Evolutionary conservation across 2,797 vertebrate species (phyloP).

Genomic region (Sphenodon punctatus): DNA sequence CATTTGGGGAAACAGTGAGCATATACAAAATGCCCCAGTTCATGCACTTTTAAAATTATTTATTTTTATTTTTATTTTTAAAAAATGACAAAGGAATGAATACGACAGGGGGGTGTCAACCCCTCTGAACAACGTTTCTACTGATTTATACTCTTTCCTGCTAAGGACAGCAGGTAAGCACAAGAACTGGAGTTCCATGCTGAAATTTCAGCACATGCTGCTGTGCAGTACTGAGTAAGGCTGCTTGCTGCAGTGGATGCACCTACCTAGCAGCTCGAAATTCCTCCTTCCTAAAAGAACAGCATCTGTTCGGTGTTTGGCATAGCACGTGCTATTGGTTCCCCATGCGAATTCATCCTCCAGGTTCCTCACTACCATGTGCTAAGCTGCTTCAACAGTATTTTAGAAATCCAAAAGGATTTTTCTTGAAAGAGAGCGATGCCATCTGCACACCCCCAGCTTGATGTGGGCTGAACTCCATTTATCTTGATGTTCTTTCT

Average conservation of each 20-base stretch:
- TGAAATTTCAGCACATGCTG: too few species aligned
- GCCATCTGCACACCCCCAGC: constrained; percentile 1
- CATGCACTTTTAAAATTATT: too few species aligned
- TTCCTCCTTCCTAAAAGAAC: background rate
- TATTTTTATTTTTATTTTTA: too few species aligned
- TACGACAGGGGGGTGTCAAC: too few species aligned
- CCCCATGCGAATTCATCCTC: background rate
- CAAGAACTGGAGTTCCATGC: too few species aligned
- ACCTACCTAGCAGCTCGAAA: background rate
- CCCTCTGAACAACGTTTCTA: too few species aligned
- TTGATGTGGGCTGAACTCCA: background rate
- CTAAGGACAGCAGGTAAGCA: too few species aligned
- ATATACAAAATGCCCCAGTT: too few species aligned
- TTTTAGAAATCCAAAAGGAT: constrained; percentile 3
- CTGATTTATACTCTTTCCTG: too few species aligned
- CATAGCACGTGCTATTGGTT: background rate
- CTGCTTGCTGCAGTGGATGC: background rate
- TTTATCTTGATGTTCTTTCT: constrained; percentile 36
- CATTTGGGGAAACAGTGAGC: too few species aligned
- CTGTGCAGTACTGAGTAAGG: accelerated
- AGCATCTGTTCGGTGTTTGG: background rate
- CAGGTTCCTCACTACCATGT: background rate
- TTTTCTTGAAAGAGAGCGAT: background rate
- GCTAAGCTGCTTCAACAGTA: background rate
- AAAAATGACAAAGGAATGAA: too few species aligned